Base-by-base conservation (phyloP, 64 coral and sea anemone species). In the Montipora cactus region DNA sequence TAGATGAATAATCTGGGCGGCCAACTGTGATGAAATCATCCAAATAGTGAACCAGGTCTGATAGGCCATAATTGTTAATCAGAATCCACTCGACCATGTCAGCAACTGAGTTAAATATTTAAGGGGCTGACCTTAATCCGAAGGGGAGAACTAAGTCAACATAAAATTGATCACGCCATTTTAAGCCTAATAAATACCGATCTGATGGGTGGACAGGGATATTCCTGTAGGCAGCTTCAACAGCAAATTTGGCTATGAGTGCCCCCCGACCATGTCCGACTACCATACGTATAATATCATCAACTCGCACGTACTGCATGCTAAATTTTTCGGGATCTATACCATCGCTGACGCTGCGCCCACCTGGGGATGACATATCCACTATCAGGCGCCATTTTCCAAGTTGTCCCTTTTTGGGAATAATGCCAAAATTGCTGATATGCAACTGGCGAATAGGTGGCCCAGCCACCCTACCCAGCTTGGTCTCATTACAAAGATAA, bases 61-160 rank as follows among this genome's bases (percentile, higher is more conserved):
- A 25, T 3, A 93, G 14, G 58, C 2, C 44, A 55, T 93, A 79
- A 45, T 88, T 77, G 61, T 88, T n/a, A 7, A 47, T n/a, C 2
- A 93, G 75, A 15, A 87, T 68, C 92, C 83, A 93, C 16, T 69
- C 55, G 19, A 88, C n/a, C 16, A 46, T 46, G 15, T 51, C 61
- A 5, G 79, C 78, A 25, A 87, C 7, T 12, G 79, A 12, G 21
- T 86, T 86, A 45, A 92, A 92, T 53, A 91, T 86, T 0, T 16
- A 84, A 7, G 91, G 91, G 44, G 84, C 92, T 0, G 75, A 89
- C 6, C 59, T 19, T 0, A 89, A 61, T 15, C 84, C 84, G 25
- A 94, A 94, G 4, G 92, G 92, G 37, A 94, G 55, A 1, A 49
- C 77, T 5, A 93, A 49, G 22, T 88, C 92, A 66, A 93, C 74